phyloP scores from a whole-genome alignment of 2,888 invertebrate species.

The Aspidiotus destructor region DNA sequence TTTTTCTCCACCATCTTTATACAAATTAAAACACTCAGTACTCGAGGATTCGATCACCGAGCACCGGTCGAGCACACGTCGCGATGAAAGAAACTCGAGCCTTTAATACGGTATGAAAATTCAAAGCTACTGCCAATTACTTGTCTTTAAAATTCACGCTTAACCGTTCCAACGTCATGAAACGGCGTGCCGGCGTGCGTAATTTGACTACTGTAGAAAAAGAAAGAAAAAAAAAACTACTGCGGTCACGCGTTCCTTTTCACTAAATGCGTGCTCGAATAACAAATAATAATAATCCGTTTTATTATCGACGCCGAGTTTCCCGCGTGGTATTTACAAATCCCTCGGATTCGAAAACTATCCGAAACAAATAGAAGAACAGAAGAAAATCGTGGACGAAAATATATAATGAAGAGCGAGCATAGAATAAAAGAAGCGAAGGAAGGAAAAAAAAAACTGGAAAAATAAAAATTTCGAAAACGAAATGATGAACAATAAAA shows the following conservation, averaged over 20 bases:
- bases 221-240: neutral
- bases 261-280: slow-evolving; percentile 28
- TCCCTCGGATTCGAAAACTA: neutral
- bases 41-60: too few relatives aligned
- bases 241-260: slow-evolving; percentile 31
- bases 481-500: slow-evolving; percentile 26
- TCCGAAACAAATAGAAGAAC: too few relatives aligned
- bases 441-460: slow-evolving; percentile 14
- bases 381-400: too few relatives aligned
- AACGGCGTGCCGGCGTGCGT: slow-evolving; percentile 4
- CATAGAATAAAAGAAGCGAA: neutral
- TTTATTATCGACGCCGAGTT: slow-evolving; percentile 19
- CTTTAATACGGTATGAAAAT: neutral
- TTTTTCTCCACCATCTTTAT: too few relatives aligned
- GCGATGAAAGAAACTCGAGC: neutral
- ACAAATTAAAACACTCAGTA: too few relatives aligned
- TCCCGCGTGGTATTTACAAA: slow-evolving; percentile 7
- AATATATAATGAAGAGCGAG: neutral
- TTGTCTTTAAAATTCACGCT: slow-evolving; percentile 10
- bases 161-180: slow-evolving; percentile 16
- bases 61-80: neutral
- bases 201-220: slow-evolving; percentile 27
- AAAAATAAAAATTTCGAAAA: slow-evolving; percentile 26
- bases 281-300: slow-evolving; percentile 30
- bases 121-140: slow-evolving; percentile 29